phyloP scores from a whole-genome alignment of 2,113 vertebrate species.

The Pygoscelis adeliae region DNA sequence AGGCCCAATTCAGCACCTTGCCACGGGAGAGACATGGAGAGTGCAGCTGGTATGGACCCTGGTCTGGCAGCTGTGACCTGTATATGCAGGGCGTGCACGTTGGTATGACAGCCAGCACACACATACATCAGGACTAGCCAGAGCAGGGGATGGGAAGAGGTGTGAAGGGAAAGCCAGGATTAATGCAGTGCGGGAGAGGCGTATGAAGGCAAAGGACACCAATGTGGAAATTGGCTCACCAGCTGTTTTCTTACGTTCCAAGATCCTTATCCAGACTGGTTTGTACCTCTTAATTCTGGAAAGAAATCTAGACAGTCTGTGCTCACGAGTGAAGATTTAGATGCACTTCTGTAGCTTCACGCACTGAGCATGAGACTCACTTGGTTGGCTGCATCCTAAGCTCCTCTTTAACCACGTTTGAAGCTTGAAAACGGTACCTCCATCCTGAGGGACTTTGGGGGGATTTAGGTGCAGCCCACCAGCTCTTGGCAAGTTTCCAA shows the following conservation, averaged over 20 bases:
- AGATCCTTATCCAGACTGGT: background rate
- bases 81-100: fast-evolving
- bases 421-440: background rate
- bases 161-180: background rate
- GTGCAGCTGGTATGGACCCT: background rate
- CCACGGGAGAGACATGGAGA: background rate
- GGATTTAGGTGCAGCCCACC: background rate
- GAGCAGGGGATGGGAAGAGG: background rate
- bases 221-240: background rate
- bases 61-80: background rate
- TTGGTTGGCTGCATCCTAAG: background rate
- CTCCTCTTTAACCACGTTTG: background rate
- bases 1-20: background rate
- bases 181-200: fast-evolving
- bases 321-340: background rate
- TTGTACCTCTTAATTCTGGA: background rate
- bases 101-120: background rate
- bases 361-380: background rate
- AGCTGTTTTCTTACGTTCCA: background rate
- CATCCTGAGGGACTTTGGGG: background rate
- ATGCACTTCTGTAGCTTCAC: background rate
- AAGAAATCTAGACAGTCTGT: background rate
- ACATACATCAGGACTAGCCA: background rate
- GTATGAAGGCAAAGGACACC: background rate
- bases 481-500: background rate